Evolutionary conservation across 2,888 invertebrate species (phyloP), one percentile per base, ranked within the genome.

Genomic region (Heteromurus nitidus): DNA sequence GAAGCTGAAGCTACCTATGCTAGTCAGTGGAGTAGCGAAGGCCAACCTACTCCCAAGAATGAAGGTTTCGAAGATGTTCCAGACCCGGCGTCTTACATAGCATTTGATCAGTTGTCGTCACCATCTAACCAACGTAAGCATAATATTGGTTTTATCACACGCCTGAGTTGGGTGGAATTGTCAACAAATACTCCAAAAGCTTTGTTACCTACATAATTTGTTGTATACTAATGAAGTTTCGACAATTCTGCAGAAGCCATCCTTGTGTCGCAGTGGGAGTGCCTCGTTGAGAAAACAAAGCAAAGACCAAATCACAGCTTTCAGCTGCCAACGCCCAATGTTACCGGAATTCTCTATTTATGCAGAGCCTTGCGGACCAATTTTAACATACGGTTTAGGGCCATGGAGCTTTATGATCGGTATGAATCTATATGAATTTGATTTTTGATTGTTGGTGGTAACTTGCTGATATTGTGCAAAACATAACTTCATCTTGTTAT

Each of bases 341-440:
- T 79, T 36, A 28, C 18, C 2, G 70, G 53, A 24, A 70, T 79
- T 0, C 64, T 79, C 1, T 18, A 64, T 36, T 24, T 79, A 20
- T 79, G 77, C 18, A 18, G 36, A 13, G 13, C 16, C 1, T 28
- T 79, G 18, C 26, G 42, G 3, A 64, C 55, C 0, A 79, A 70
- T 36, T 62, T 64, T 55, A 16, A 64, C 1, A 36, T 79, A 16
- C 30, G 53, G 3, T 79, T 79, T 20, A 24, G 77, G 20, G 62
- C 77, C 18, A 18, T 79, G 20, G 77, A 79, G n/a, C 31, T 79
- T 18, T 79, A 64, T 44, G 60, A 70, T n/a, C 26, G 77, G 77
- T 79, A 68, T 36, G 36, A 36, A 47, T 5, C 7, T 47, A 47
- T 3, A 3, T 11, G n/a, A 16, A n/a, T n/a, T n/a, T 11, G 11